phyloP scores from a whole-genome alignment of 30 jellyfish, hydroid and myxozoan genomes.

The Hydractinia symbiolongicarpus region DNA sequence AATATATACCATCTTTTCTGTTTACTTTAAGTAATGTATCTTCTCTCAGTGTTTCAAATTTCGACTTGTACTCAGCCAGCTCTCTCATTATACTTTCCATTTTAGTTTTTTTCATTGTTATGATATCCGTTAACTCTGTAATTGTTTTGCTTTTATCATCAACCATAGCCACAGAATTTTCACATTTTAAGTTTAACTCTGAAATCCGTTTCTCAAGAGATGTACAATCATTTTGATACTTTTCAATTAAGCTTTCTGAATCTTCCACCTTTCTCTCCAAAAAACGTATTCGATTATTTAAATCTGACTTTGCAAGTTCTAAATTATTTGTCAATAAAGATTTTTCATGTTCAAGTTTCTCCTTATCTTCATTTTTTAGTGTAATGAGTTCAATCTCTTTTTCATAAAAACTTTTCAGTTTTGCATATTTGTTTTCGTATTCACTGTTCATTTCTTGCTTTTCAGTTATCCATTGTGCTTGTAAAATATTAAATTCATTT shows the following conservation, averaged over 20 bases:
- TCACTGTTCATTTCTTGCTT: conserved; percentile 32
- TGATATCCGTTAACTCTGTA: background rate
- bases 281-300: conserved; percentile 13
- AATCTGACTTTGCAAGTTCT: background rate
- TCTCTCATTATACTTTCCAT: background rate
- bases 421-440: conserved; percentile 49
- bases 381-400: conserved; percentile 51
- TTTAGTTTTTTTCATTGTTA: background rate
- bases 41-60: conserved; percentile 13
- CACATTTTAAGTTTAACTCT: background rate
- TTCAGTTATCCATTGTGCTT: conserved; percentile 23
- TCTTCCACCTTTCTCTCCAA: background rate
- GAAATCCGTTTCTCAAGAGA: background rate
- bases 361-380: conserved; percentile 30
- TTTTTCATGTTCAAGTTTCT: background rate
- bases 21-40: background rate
- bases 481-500: conserved; percentile 13
- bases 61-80: background rate
- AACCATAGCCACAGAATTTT: background rate
- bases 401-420: conserved; percentile 58
- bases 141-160: conserved; percentile 1
- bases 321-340: conserved; percentile 12
- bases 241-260: conserved; percentile 16
- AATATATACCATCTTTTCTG: conserved; percentile 8
- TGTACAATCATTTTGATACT: conserved; percentile 10